Conservation (phyloP, 2,113 vertebrate genomes). For the Microcebus jonahi region DNA sequence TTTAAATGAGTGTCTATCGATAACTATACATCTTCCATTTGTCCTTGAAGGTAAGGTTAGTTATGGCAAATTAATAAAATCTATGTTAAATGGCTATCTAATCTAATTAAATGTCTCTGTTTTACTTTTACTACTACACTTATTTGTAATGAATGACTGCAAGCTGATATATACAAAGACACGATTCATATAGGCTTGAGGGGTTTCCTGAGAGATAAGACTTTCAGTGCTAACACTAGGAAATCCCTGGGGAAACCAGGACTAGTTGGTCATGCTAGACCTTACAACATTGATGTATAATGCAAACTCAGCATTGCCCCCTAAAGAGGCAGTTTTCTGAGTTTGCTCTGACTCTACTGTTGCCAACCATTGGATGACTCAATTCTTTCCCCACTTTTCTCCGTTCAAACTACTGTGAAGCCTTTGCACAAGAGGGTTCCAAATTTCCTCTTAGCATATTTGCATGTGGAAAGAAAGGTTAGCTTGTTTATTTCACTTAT, state of each 20-base stretch:
- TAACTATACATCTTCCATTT: not conserved
- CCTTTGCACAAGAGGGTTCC: not conserved
- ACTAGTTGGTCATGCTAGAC: not conserved
- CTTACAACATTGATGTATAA: too few species aligned
- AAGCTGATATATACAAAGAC: not conserved
- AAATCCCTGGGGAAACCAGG: not conserved
- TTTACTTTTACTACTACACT: not conserved
- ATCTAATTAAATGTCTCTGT: not conserved
- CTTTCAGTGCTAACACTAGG: not conserved
- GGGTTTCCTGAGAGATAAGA: not conserved
- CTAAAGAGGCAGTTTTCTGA: not conserved
- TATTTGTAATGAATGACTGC: not conserved
- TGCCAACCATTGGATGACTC: not conserved
- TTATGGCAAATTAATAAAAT: not conserved
- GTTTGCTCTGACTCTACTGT: not conserved
- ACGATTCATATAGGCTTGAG: not conserved
- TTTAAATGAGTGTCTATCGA: not conserved
- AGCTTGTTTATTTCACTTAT: not conserved
- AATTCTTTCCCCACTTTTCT: not conserved
- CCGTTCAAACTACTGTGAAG: not conserved
- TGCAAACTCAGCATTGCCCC: not conserved
- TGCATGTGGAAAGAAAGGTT: not conserved
- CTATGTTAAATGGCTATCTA: not conserved
- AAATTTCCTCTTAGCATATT: not conserved
- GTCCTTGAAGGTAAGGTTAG: not conserved